Evolutionary conservation across 2,797 vertebrate species (phyloP), one percentile per base, ranked within the genome.

Genomic region (Eidolon dupreanum): DNA sequence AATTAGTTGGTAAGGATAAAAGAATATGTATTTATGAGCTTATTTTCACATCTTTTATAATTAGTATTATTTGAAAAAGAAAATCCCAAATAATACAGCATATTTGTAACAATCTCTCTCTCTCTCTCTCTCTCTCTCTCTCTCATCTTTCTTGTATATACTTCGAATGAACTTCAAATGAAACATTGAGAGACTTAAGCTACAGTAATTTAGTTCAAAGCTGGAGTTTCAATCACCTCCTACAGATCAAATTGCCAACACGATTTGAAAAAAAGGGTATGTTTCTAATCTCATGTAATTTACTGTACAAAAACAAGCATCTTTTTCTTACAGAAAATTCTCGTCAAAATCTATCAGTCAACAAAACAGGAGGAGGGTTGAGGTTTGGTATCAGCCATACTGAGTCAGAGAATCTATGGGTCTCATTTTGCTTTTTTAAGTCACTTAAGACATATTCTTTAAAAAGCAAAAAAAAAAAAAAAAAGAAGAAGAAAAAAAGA

Each of bases 131-230:
- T 33, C 63, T 33, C 61, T 63, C 61, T 33, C 2, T n/a, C 61
- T 77, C 16, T 59, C 33, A 57, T 91, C 38, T 82, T 68, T 86
- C 79, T 63, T 84, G 43, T 33, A 51, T 53, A 86, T 84, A 78
- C 57, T 95, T 94, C 83, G 97, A 95, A 83, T 94, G 46, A 96
- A 95, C 81, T 96, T 88, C 55, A 90, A 97, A 66, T 93, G 41
- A 79, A 96, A 87, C 43, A 78, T 92, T 49, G 78, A 93, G 43
- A 87, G 73, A 92, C 43, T 87, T 89, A 92, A 90, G 38, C 49
- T 93, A 19, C 33, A 96, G 74, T 81, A 95, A 97, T 79, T 92
- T 93, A 91, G 77, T 83, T 92, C 94, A 97, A 97, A 93, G 79
- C 41, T 83, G 10, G 70, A 41, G 65, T 43, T 95, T 94, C 92